Evolutionary conservation across 2,888 invertebrate genomes (phyloP), one percentile per base, ranked within the genome.

Genomic region (Leptopilina myrica): DNA sequence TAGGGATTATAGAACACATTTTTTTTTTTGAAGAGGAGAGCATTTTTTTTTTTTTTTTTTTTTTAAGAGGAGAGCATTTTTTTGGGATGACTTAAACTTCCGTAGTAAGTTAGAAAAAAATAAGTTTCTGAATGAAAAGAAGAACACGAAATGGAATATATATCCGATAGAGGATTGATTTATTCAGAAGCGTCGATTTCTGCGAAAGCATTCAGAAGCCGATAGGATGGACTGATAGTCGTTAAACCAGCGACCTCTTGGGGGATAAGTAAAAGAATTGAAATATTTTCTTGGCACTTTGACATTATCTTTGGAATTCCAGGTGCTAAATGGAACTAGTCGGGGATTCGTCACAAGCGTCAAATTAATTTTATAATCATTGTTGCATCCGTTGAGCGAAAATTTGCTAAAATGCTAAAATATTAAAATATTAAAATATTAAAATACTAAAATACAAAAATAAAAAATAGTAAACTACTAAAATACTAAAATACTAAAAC

Each of bases 281-380:
- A 86, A 86, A 86, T 86, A 86, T 86, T 85, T 14, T 73, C 73
- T 79, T 81, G 81, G 81, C 86, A 82, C 83, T 86, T 81, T 76
- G 79, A 80, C 79, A 78, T 86, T 87, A 86, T 86, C 87, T 86
- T 79, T 83, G 84, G 86, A 87, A 86, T 86, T 86, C 84, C 81
- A 86, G 84, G 83, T 87, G 73, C 56, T 73, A 73, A 73, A 73
- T 73, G 73, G 33, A n/a, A 12, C 53, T 73, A 73, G 69, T 11
- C 64, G 56, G 33, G 9, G 69, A 43, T n/a, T 7, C 15, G 15
- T 59, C 6, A n/a, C 14, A 14, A n/a, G 64, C 33, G 1, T 6
- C 43, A 8, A 6, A 7, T 43, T 20, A 20, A 20, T 20, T 20
- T 20, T 20, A 20, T 20, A 20, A 20, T 20, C 20, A 20, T 20